Evolutionary conservation across 1,140 invertebrate species (phyloP), one percentile per base, ranked within the genome.

Genomic region (Monomorium pharaonis): DNA sequence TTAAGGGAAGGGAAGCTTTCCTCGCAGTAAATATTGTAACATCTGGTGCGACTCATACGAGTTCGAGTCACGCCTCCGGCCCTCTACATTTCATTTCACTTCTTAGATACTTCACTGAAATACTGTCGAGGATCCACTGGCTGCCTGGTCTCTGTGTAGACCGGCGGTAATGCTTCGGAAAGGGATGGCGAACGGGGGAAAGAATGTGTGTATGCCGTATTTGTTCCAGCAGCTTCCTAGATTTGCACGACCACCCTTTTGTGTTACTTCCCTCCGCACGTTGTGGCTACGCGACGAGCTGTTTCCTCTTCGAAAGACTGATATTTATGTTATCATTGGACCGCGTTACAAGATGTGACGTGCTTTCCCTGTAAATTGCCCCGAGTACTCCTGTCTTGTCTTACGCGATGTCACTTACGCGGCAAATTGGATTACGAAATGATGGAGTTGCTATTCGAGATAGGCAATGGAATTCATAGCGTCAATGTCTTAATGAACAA

Each of bases 1-100:
- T 69, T 69, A 62, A 69, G 9, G 51, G 51, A 24, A 24, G 21
- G n/a, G 63, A 60, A 62, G 80, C 80, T 85, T 87, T 89, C 60
- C 74, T 84, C 81, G 91, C 91, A 91, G 92, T 94, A 93, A 94
- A 94, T 94, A 94, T 92, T 92, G 93, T 90, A 94, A 93, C 93
- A 94, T 93, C 93, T 94, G 92, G 92, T 62, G 89, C 89, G 86
- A 89, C 90, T 93, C 87, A 88, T 93, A 92, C 86, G 89, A 87
- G 88, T 93, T 93, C 91, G 87, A 94, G 93, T 93, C 92, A 93
- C 92, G 90, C 90, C 88, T 92, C 86, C 87, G 62, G 78, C 89
- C 89, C 83, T 89, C 89, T 91, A 93, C 93, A 93, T 93, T 94
- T 93, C 91, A 93, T 93, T 93, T 93, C 84, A 89, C 84, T 92